These are phyloP conservation scores for Bombus soroeensis DNA, from an alignment of 1,140 invertebrate species.

Conservation along the genomic window DNA sequence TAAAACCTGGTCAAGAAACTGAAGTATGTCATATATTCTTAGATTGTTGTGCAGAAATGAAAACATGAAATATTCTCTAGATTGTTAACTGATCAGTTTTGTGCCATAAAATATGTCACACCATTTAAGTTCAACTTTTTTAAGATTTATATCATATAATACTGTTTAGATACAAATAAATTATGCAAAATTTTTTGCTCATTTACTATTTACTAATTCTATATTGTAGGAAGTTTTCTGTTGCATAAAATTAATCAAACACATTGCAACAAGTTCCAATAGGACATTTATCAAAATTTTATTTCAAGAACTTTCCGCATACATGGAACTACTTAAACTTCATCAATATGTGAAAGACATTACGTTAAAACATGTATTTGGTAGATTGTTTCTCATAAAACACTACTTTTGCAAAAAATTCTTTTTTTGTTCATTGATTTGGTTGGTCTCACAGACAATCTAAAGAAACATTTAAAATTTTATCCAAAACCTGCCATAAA, in stretches of 20 bases:
- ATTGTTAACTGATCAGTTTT: slow-evolving; percentile 95
- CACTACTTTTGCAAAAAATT: slow-evolving; percentile 99
- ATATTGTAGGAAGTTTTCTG: slow-evolving; percentile 96
- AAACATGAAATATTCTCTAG: slow-evolving; percentile 99
- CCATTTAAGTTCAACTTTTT: slow-evolving; percentile 97
- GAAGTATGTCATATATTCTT: slow-evolving; percentile 99
- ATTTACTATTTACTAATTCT: slow-evolving; percentile 97
- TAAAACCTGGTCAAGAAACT: slow-evolving; percentile 95
- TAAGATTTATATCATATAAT: slow-evolving; percentile 97
- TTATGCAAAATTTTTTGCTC: slow-evolving; percentile 98
- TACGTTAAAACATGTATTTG: slow-evolving; percentile 93
- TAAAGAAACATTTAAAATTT: slow-evolving; percentile 94
- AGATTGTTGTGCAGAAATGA: slow-evolving; percentile 99
- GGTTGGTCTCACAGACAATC: slow-evolving; percentile 96
- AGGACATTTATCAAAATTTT: slow-evolving; percentile 99
- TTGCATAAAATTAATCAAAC: slow-evolving; percentile 96
- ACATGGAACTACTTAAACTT: slow-evolving; percentile 96
- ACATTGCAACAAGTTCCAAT: slow-evolving; percentile 98
- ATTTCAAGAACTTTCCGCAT: slow-evolving; percentile 98
- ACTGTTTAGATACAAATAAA: slow-evolving; percentile 96
- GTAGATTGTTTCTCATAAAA: slow-evolving; percentile 97
- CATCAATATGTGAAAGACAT: slow-evolving; percentile 95
- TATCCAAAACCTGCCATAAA: slow-evolving; percentile 65
- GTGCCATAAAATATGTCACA: slow-evolving; percentile 94
- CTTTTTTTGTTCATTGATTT: slow-evolving; percentile 99